Conservation (phyloP, 1,140 invertebrate species). For the Diabrotica virgifera region DNA sequence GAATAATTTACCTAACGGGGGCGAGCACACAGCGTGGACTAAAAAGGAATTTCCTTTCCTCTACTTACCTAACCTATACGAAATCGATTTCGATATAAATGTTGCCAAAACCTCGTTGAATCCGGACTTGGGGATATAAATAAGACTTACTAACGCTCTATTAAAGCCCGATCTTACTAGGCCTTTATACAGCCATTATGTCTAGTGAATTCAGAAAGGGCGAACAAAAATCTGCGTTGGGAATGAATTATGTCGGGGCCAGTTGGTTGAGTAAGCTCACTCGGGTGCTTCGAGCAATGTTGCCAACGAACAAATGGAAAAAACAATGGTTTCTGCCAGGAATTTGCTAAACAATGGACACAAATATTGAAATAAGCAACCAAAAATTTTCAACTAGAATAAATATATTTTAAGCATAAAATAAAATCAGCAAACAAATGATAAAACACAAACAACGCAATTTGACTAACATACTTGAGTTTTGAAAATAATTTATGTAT, state of each 20-base stretch:
- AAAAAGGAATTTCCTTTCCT: background rate
- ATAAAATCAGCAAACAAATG: too few relatives aligned
- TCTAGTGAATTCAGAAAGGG: slow-evolving; percentile 1
- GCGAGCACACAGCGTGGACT: too few relatives aligned
- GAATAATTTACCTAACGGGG: too few relatives aligned
- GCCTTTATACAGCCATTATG: slow-evolving; percentile 5
- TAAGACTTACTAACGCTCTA: slow-evolving; percentile 9
- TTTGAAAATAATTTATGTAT: too few relatives aligned
- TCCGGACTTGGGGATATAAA: slow-evolving; percentile 5
- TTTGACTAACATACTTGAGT: too few relatives aligned
- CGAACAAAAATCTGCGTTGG: slow-evolving; percentile 7
- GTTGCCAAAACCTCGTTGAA: slow-evolving; percentile 1
- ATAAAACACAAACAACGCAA: too few relatives aligned
- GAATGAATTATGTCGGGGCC: background rate
- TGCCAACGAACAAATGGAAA: background rate
- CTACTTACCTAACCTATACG: background rate
- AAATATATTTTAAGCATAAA: too few relatives aligned
- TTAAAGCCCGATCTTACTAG: slow-evolving; percentile 6
- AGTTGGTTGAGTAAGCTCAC: background rate
- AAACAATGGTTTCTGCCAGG: too few relatives aligned
- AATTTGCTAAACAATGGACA: too few relatives aligned
- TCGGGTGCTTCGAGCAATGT: background rate
- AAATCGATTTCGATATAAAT: slow-evolving; percentile 3
- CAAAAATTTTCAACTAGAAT: too few relatives aligned
- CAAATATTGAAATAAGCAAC: too few relatives aligned